Evolutionary conservation across 2,113 vertebrate genomes (phyloP).

Genomic region (Tachycineta bicolor): DNA sequence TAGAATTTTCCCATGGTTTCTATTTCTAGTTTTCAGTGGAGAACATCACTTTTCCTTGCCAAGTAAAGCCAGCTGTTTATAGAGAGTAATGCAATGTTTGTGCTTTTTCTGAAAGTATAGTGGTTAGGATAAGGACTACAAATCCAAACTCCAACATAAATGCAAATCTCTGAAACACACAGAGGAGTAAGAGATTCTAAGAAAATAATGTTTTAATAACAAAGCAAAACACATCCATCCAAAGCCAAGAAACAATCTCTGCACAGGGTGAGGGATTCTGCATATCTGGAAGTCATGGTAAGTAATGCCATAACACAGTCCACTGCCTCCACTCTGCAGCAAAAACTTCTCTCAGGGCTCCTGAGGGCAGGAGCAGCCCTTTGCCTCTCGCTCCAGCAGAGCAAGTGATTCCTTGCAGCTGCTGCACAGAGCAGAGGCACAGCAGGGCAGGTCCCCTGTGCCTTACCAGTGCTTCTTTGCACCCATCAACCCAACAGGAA

Average conservation of each 20-base stretch:
- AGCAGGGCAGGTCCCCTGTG: fast-evolving
- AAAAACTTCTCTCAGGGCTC: neutral
- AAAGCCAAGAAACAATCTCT: neutral
- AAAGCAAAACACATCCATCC: neutral
- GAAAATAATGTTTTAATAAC: neutral
- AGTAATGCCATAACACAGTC: fast-evolving
- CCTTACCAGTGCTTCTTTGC: neutral
- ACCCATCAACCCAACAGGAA: neutral
- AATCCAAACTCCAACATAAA: neutral
- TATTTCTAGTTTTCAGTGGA: neutral
- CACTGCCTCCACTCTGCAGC: neutral
- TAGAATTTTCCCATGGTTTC: neutral
- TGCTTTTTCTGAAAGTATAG: neutral
- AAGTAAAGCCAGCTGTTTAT: neutral
- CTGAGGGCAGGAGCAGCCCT: neutral
- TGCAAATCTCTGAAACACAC: neutral
- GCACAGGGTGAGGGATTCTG: fast-evolving
- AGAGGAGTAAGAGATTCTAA: neutral
- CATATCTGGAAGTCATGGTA: neutral
- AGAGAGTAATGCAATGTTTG: neutral
- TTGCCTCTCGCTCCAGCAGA: fast-evolving
- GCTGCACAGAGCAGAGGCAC: neutral
- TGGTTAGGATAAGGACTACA: neutral
- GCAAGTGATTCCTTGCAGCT: fast-evolving
- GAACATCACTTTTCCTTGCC: neutral